phyloP scores from a whole-genome alignment of 2,113 vertebrate genomes.

The Leptobrachium leishanense region DNA sequence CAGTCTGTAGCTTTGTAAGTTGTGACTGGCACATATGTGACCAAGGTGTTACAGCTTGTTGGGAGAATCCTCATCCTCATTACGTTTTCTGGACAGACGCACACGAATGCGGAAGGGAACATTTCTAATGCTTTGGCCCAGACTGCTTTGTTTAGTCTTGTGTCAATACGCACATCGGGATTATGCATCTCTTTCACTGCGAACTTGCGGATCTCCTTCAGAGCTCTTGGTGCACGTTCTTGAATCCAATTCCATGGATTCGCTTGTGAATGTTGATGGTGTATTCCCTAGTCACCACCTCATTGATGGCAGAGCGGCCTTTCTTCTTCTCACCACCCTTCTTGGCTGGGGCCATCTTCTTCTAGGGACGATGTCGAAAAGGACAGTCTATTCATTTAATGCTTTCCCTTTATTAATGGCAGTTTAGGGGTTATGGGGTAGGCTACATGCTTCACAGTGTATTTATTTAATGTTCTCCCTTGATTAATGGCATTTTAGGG shows the following conservation, averaged over 20 bases:
- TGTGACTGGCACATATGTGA: constrained; percentile 92
- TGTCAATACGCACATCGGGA: constrained; percentile 96
- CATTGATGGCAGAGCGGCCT: constrained; percentile 97
- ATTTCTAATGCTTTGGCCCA: constrained; percentile 97
- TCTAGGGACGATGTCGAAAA: no score
- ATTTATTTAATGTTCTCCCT: no score
- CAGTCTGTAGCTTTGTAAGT: constrained; percentile 97
- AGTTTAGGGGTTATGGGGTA: no score
- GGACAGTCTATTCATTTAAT: no score
- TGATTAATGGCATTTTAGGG: no score
- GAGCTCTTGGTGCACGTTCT: constrained; percentile 92
- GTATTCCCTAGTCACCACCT: constrained; percentile 96
- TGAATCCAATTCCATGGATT: constrained; percentile 95
- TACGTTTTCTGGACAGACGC: constrained; percentile 90
- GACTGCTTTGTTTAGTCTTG: constrained; percentile 96
- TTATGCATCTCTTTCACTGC: constrained; percentile 98
- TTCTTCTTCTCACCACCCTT: constrained; percentile 97
- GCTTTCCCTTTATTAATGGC: no score
- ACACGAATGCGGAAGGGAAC: constrained; percentile 92
- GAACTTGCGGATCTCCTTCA: constrained; percentile 98
- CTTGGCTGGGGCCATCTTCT: constrained; percentile 97
- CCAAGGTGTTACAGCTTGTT: constrained; percentile 93
- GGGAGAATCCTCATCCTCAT: constrained; percentile 96
- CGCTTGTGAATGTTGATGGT: constrained; percentile 98
- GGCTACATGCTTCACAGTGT: no score